Evolutionary conservation across 2,888 invertebrate genomes (phyloP).

Genomic region (Diadegma fenestrale): DNA sequence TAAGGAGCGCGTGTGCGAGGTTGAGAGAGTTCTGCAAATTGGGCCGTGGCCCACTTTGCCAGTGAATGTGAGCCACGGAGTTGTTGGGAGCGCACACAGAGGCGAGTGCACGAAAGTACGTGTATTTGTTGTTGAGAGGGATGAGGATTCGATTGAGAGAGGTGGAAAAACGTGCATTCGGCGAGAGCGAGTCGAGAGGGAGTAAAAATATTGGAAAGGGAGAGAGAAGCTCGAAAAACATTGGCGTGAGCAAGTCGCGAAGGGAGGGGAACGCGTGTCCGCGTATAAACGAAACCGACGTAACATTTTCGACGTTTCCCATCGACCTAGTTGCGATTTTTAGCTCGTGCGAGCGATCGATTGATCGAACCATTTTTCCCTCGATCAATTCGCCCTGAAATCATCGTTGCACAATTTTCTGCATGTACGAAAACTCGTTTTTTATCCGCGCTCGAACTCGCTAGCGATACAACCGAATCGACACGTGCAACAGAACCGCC

Average conservation of each 20-base stretch:
- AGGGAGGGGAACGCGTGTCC: neutral
- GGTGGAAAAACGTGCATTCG: conserved; percentile 45
- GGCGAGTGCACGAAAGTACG: conserved; percentile 65
- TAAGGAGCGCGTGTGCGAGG: conserved; percentile 71
- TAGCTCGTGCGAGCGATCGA: neutral
- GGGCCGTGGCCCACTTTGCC: conserved; percentile 83
- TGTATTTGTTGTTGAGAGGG: neutral
- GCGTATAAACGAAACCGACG: neutral
- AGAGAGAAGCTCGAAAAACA: neutral
- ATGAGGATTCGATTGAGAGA: neutral
- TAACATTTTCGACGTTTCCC: neutral
- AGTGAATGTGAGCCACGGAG: conserved; percentile 70
- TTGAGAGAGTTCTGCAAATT: conserved; percentile 81
- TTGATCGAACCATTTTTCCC: neutral
- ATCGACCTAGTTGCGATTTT: neutral
- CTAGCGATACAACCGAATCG: neutral
- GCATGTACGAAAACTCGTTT: neutral
- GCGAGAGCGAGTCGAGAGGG: conserved; percentile 1
- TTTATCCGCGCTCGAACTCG: neutral
- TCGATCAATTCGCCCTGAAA: neutral
- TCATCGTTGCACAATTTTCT: neutral
- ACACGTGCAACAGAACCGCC: conserved; percentile 32
- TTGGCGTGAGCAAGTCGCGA: neutral
- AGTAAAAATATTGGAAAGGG: neutral
- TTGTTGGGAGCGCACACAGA: neutral